phyloP scores from a whole-genome alignment of 2,113 vertebrate species.

The Terrapene triunguis region DNA sequence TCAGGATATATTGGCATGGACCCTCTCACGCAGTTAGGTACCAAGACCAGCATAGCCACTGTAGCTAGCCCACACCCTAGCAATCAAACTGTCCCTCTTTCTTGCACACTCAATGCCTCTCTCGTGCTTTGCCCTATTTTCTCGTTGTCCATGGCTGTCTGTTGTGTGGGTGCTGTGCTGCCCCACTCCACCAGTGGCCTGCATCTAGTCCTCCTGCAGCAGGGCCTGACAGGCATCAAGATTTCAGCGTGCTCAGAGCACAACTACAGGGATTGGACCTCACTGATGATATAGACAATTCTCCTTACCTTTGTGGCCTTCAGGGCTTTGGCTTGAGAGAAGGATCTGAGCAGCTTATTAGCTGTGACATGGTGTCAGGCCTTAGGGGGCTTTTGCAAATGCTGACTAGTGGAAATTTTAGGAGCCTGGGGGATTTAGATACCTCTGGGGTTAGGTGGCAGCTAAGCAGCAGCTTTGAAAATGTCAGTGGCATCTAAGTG shows the following conservation, averaged over 20 bases:
- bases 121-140: neutral
- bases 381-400: neutral
- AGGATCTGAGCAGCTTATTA: neutral
- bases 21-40: neutral
- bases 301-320: neutral
- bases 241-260: neutral
- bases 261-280: neutral
- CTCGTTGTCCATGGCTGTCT: neutral
- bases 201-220: neutral
- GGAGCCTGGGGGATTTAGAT: neutral
- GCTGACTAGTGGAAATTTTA: neutral
- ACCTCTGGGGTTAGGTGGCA: neutral
- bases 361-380: neutral
- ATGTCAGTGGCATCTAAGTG: neutral
- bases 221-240: neutral
- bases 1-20: neutral
- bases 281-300: neutral
- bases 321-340: neutral
- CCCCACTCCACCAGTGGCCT: neutral
- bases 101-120: neutral
- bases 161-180: neutral
- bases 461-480: too few relatives aligned
- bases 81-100: neutral
- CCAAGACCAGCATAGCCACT: neutral
- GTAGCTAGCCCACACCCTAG: neutral